Base-by-base conservation (phyloP, 2,113 vertebrate genomes). In the Campylomormyrus numenius region DNA sequence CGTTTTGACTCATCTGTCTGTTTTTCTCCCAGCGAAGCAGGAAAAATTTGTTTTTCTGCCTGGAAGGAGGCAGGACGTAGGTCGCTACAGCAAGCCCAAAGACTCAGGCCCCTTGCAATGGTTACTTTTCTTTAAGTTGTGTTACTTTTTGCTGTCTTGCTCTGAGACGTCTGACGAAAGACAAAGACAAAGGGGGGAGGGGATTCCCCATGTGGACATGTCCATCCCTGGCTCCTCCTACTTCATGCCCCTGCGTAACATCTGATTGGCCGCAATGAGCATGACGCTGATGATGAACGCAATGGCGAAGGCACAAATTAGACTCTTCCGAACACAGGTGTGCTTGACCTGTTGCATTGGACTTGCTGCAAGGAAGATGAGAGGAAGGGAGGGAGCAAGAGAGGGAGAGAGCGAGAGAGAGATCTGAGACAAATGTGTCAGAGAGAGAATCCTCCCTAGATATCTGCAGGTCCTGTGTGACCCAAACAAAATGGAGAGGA, bases 221-320 rank as follows among this genome's bases (percentile, higher is more conserved):
- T 87, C 50, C 49, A 87, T 87, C 49, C 49, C 49, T 27, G n/a
- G 62, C 35, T 42, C 27, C n/a, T 70, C 62, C 95, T 97, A 99
- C 95, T 99, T 98, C 98, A 99, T 99, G 95, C 98, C 98, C 56
- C 98, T 99, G 74, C 98, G 97, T 91, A 99, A 96, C 96, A 99
- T 99, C 96, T 99, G 98, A 95, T 99, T 99, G 96, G 98, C 98
- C 0, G 98, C 98, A 7, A 99, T 99, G 91, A 99, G 94, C 98
- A 99, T 99, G 95, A 99, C 98, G 89, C 98, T 99, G 93, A 99
- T 99, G 94, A 99, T 99, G 95, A 99, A 99, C 94, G 98, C 98
- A 97, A 99, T 99, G 80, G 98, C 98, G 21, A 99, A 99, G 58
- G 98, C 98, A 93, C 98, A 99, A 94, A 99, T 99, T 94, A 99